Percentiles rank a stretch among this genome's conserved stretches.
Evolutionary conservation across 2,113 vertebrate genomes (phyloP).

Genomic region (Passer montanus): DNA sequence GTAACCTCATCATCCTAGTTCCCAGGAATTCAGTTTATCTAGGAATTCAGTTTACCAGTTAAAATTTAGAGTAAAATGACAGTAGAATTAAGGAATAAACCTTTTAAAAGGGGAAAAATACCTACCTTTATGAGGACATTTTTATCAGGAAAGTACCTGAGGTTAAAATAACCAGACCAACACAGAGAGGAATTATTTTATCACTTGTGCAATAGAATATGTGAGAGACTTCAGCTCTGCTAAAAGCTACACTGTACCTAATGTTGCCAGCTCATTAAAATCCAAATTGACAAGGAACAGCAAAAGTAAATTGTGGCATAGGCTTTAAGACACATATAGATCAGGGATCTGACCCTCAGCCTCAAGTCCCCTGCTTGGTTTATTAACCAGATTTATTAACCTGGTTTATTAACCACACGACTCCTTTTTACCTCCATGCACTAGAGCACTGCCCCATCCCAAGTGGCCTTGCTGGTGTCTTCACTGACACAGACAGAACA

Average conservation of each 20-base stretch:
- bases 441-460: not conserved
- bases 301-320: not conserved
- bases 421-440: not conserved
- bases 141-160: not conserved
- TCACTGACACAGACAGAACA: not conserved
- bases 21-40: not conserved
- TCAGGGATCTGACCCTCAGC: not conserved
- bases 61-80: not conserved
- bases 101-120: not conserved
- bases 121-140: not conserved
- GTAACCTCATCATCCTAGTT: not conserved
- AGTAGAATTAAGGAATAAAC: not conserved
- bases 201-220: not conserved
- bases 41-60: not conserved
- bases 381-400: not conserved
- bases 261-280: not conserved
- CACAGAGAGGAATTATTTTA: not conserved
- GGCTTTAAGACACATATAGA: fast-evolving
- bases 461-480: not conserved
- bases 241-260: not conserved
- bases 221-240: not conserved
- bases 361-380: not conserved
- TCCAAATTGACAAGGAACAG: not conserved
- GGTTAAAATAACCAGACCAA: not conserved
- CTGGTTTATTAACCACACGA: not conserved